Evolutionary conservation across 2,113 vertebrate genomes (phyloP).

Genomic region (Xenopus laevis): DNA sequence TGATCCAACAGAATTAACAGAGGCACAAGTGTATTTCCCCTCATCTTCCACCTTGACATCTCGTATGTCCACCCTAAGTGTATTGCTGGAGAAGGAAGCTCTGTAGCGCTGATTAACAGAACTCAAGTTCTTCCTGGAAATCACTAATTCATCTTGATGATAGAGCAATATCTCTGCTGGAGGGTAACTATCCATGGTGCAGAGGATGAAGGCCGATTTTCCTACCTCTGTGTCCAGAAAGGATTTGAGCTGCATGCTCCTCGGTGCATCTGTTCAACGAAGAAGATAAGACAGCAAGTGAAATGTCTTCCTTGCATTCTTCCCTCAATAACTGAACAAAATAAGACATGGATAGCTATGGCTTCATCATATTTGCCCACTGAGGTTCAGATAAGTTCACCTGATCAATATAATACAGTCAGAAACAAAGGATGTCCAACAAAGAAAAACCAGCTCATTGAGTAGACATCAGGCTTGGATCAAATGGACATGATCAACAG

Average conservation of each 20-base stretch:
- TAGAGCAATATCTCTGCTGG: constrained; percentile 51
- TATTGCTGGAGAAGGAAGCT: constrained; percentile 46
- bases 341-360: no score
- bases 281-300: no score
- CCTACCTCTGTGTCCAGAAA: constrained; percentile 51
- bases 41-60: background rate
- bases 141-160: constrained; percentile 37
- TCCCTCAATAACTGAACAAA: no score
- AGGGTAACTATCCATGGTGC: constrained; percentile 59
- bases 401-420: no score
- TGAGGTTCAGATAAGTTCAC: no score
- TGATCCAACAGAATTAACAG: constrained; percentile 55
- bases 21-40: constrained; percentile 55
- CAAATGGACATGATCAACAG: no score
- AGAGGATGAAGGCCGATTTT: constrained; percentile 50
- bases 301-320: no score
- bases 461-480: no score
- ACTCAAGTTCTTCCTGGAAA: background rate
- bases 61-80: constrained; percentile 52
- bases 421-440: no score
- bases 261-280: constrained; percentile 57
- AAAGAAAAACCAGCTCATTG: no score
- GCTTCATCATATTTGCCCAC: no score
- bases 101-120: background rate
- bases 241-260: constrained; percentile 45